These are phyloP conservation scores for Mellivora capensis DNA, from an alignment of 2,113 vertebrate species.

Conservation along the genomic window DNA sequence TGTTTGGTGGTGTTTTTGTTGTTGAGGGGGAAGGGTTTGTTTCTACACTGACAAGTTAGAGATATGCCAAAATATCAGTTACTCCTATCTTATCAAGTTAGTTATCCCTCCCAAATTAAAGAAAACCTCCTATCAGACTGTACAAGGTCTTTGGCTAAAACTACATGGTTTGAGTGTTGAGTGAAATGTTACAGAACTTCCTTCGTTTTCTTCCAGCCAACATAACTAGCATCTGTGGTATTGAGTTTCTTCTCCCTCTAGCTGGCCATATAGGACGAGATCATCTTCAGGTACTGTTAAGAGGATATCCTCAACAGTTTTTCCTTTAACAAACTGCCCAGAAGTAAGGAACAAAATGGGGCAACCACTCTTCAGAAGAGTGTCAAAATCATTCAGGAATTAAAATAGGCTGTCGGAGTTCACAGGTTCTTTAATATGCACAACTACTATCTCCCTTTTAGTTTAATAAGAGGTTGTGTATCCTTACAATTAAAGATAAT, in stretches of 20 bases:
- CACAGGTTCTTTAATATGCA: conserved; percentile 56
- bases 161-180: not conserved
- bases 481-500: conserved; percentile 79
- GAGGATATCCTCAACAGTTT: not conserved
- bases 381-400: conserved; percentile 59
- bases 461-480: conserved; percentile 71
- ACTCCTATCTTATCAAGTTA: not conserved
- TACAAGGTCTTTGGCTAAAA: not conserved
- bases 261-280: not conserved
- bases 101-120: not conserved
- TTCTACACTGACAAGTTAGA: not conserved
- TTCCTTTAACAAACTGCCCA: not conserved
- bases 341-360: not conserved
- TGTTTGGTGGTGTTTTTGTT: not conserved
- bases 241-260: not conserved
- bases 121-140: not conserved
- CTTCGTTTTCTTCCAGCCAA: not conserved
- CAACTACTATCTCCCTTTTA: conserved; percentile 75
- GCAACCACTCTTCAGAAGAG: not conserved
- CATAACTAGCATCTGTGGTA: not conserved
- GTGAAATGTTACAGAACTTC: not conserved
- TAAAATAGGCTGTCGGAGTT: conserved; percentile 54
- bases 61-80: not conserved
- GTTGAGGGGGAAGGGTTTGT: accelerated
- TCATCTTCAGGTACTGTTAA: not conserved